Evolutionary conservation across 2,113 vertebrate species (phyloP), one percentile per base, ranked within the genome.

Genomic region (Colistium nudipinnis): DNA sequence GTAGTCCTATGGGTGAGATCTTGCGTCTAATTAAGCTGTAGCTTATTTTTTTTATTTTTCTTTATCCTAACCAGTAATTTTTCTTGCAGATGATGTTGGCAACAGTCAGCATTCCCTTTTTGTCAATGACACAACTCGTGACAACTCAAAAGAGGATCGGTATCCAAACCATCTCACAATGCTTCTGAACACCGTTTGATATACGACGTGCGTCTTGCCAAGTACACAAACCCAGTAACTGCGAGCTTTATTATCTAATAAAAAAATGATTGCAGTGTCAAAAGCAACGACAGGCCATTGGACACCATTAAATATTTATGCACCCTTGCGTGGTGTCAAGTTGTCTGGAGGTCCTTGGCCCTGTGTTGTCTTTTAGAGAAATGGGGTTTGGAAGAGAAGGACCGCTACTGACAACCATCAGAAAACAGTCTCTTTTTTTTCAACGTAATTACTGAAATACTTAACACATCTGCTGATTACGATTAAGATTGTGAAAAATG

Each of bases 221-320:
- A 41, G 45, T 19, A 19, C 27, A 64, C 63, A 56, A 74, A 56
- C 54, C n/a, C 54, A 49, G 35, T 65, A 48, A 55, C 13, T 41
- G 1, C 35, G 9, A 30, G n/a, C 44, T 27, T 59, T 27, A 41
- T 17, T 7, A 24, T 33, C 39, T 33, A 53, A 67, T 41, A 54
- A 24, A 69, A n/a, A 39, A 48, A 59, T 47, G 60, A 70, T 62
- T 69, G 65, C 27, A 4, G 45, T 19, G 45, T 63, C 51, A 70
- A 62, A 75, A 30, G 24, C 27, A 71, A 41, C 17, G 11, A 20
- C 35, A 39, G 19, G 19, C 47, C 24, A 7, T 24, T 55, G 10
- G 10, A 33, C 16, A 30, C 25, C 39, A 22, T 73, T 44, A 28
- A 62, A 48, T 49, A 24, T 68, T 54, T 25, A 45, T 36, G 19